Conservation (phyloP, 30 jellyfish, hydroid and myxozoan genomes). For the Hydra vulgaris region DNA sequence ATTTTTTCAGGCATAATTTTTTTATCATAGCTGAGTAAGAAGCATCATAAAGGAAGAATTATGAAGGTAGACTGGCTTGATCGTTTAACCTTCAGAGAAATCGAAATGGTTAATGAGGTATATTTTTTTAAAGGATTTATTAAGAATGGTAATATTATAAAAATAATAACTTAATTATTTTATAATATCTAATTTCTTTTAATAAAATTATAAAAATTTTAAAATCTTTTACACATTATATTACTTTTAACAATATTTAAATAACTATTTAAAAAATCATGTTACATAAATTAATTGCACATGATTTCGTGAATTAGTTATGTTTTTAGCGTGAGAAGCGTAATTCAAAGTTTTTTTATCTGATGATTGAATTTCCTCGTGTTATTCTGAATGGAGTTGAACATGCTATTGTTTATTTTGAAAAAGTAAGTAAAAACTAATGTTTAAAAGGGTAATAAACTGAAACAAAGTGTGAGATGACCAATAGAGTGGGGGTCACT, state of each 20-base stretch:
- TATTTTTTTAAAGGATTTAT: no score
- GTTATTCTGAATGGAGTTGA: conserved; percentile 61
- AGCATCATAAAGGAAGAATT: conserved; percentile 89
- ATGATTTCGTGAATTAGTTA: no score
- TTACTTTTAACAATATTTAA: no score
- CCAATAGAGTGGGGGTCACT: no score
- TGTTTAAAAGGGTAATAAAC: background rate
- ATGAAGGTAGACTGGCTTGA: conserved; percentile 97
- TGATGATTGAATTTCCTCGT: conserved; percentile 97
- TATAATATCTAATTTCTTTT: no score
- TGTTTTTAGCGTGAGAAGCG: conserved; percentile 73
- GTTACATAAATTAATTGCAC: no score
- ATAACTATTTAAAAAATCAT: no score
- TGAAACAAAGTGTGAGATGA: no score
- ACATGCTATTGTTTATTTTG: conserved; percentile 81
- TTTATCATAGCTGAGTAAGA: conserved; percentile 63
- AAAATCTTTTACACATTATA: background rate
- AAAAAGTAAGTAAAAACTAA: conserved; percentile 40
- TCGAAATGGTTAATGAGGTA: conserved; percentile 98
- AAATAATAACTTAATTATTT: background rate
- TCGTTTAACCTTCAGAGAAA: conserved; percentile 97
- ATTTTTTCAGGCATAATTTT: background rate
- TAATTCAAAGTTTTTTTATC: conserved; percentile 70
- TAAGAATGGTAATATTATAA: background rate
- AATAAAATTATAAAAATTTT: background rate